These are phyloP conservation scores for Stramonita haemastoma DNA, from an alignment of 2,888 invertebrate genomes.

Conservation along the genomic window DNA sequence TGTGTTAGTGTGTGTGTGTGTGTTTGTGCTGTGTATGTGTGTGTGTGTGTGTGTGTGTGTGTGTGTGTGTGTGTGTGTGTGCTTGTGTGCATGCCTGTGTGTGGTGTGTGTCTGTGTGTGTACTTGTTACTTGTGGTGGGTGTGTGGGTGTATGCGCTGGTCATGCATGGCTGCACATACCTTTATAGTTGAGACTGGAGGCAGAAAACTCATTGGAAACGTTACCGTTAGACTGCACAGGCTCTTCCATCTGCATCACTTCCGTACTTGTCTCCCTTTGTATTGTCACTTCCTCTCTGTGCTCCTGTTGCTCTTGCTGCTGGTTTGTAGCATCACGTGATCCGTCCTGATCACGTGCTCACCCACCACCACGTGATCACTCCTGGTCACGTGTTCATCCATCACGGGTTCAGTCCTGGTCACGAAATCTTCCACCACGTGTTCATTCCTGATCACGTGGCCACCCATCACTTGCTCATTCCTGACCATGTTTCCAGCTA, in stretches of 20 bases:
- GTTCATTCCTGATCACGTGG: not conserved
- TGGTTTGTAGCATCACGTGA: not conserved
- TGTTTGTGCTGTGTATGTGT: too few species aligned
- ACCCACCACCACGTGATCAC: not conserved
- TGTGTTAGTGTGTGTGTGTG: too few species aligned
- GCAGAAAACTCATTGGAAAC: not conserved
- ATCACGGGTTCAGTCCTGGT: not conserved
- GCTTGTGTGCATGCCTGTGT: too few species aligned
- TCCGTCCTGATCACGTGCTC: not conserved
- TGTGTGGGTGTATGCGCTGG: too few species aligned
- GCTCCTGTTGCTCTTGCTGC: not conserved
- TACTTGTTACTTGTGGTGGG: too few species aligned
- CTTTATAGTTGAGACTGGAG: constrained; percentile 22
- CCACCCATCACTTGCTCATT: not conserved
- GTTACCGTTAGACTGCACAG: not conserved
- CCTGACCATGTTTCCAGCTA: not conserved
- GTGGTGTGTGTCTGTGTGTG: too few species aligned
- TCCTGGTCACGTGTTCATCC: not conserved
- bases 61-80: too few species aligned
- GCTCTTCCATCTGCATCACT: not conserved
- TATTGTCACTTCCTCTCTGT: not conserved
- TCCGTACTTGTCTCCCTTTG: not conserved
- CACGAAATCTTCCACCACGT: not conserved
- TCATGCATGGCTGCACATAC: not conserved
- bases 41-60: too few species aligned